Conservation (phyloP, 2,113 vertebrate genomes). For the Ammodytes marinus region DNA sequence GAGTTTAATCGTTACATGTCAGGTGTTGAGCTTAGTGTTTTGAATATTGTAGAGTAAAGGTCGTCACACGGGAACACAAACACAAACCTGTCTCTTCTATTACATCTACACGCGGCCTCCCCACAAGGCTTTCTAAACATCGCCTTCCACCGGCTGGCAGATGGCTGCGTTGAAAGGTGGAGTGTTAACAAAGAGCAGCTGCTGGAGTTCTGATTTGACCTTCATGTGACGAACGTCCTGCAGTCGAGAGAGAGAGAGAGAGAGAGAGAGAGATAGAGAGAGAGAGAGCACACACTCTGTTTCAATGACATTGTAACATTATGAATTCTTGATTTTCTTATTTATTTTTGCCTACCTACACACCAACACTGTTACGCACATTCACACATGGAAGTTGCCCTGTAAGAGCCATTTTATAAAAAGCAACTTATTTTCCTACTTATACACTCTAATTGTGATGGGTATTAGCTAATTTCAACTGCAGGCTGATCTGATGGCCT, state of each 20-base stretch:
- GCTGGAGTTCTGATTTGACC: constrained; percentile 55
- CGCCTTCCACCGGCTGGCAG: constrained; percentile 16
- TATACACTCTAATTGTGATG: background rate
- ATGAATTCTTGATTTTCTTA: background rate
- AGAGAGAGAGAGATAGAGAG: too few relatives aligned
- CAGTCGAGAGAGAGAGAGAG: constrained; percentile 25
- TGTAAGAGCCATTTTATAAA: background rate
- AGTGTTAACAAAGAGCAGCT: constrained; percentile 61
- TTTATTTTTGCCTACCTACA: background rate
- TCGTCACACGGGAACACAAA: constrained; percentile 16
- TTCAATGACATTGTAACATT: background rate
- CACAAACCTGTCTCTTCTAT: constrained; percentile 7
- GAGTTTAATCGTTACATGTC: constrained; percentile 11
- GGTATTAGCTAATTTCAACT: background rate
- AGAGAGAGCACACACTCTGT: too few relatives aligned
- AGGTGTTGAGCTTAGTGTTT: constrained; percentile 33
- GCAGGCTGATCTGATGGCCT: background rate
- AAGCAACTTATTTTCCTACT: background rate
- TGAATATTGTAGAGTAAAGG: constrained; percentile 21
- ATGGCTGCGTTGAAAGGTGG: constrained; percentile 55
- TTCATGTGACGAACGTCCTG: constrained; percentile 55
- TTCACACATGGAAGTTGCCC: background rate
- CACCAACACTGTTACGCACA: background rate
- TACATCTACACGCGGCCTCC: background rate
- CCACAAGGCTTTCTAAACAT: constrained; percentile 4